A percentile compares a stretch with the other conserved stretches of the same genome.
Evolutionary conservation across 2,888 invertebrate genomes (phyloP).

Genomic region (Xestia xanthographa): DNA sequence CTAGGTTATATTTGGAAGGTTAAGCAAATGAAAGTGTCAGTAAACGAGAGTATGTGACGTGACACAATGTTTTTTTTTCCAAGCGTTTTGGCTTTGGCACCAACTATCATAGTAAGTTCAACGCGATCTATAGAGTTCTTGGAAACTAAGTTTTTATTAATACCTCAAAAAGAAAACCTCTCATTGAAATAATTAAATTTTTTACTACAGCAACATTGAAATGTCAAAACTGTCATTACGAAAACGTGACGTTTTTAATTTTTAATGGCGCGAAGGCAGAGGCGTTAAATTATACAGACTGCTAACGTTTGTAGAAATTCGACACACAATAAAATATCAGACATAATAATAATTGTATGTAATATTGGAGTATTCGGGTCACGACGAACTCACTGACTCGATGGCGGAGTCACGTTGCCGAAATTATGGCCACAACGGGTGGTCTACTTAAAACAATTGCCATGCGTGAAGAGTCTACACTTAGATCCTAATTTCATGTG

Average conservation of each 20-base stretch:
- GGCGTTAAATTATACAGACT: conserved; percentile 62
- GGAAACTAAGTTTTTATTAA: no score
- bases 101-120: no score
- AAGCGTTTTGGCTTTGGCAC: no score
- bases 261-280: conserved; percentile 50
- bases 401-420: conserved; percentile 41
- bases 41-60: no score
- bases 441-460: conserved; percentile 52
- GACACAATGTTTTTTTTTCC: no score
- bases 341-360: conserved; percentile 40
- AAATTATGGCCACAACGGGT: conserved; percentile 51
- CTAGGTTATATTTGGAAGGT: no score
- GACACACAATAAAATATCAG: conserved; percentile 54
- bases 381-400: conserved; percentile 26
- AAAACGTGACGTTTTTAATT: conserved; percentile 50
- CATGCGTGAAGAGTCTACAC: conserved; percentile 19
- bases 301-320: conserved; percentile 46
- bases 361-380: conserved; percentile 49
- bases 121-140: no score
- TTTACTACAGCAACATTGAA: conserved; percentile 44
- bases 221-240: conserved; percentile 60
- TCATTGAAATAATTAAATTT: not conserved
- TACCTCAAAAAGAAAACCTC: no score
- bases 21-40: no score
- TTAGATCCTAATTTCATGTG: conserved; percentile 26